Conservation (phyloP, 2,113 vertebrate species). For the Quiscalus mexicanus region DNA sequence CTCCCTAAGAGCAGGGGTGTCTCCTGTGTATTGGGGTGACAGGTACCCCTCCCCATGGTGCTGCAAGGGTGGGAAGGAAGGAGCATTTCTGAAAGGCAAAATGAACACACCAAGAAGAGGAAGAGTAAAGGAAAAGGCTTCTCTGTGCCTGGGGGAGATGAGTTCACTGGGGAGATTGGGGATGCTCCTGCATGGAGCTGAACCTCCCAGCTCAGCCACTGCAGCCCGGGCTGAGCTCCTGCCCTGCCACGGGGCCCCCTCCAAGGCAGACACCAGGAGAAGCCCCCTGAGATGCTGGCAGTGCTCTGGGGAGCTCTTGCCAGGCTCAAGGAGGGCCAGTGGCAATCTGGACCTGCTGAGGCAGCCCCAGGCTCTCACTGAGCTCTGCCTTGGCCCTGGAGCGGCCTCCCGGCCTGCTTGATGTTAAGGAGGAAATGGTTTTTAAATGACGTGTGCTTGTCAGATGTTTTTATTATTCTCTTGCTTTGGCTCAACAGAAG, state of each 20-base stretch:
- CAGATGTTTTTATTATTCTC: conserved; percentile 70
- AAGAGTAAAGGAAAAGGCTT: neutral
- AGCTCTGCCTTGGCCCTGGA: neutral
- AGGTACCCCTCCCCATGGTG: rapidly evolving
- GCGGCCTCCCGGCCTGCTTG: conserved; percentile 2
- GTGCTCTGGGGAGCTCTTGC: neutral
- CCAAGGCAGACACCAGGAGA: neutral
- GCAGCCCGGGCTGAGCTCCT: neutral
- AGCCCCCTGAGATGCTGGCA: neutral
- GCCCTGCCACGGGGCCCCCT: neutral
- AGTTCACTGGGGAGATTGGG: neutral
- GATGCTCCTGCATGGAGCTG: neutral
- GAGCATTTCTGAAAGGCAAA: conserved; percentile 48
- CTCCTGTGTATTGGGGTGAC: neutral
- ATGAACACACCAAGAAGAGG: conserved; percentile 2
- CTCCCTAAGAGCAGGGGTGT: neutral
- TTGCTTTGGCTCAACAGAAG: conserved; percentile 45
- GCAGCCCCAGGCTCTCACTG: neutral
- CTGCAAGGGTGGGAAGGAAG: neutral
- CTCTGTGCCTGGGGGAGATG: neutral
- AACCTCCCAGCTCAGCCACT: neutral
- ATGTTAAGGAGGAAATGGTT: conserved; percentile 62
- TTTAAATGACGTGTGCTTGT: conserved; percentile 53
- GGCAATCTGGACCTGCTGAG: neutral
- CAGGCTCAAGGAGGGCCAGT: neutral